Evolutionary conservation across 2,797 vertebrate species (phyloP), one percentile per base, ranked within the genome.

Genomic region (Cynodonichthys magdalenae): DNA sequence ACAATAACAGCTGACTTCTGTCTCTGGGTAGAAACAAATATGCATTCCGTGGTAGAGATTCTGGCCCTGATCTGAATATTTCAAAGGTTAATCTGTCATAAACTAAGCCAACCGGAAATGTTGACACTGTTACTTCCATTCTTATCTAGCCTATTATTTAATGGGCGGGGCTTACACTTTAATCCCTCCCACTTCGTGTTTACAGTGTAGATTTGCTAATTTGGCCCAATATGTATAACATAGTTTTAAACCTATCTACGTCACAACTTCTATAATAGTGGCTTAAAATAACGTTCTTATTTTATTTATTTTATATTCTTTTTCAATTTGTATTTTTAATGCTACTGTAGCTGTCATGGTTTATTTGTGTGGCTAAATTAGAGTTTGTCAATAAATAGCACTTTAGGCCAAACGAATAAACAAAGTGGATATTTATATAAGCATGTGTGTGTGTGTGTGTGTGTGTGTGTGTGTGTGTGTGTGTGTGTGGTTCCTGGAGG

Each of bases 401-500:
- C 3, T 24, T 24, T 24, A 24, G 24, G 24, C 24, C 24, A 24
- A 24, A 24, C 24, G 3, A 24, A 24, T 24, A 24, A 24, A 24
- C 24, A 24, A 24, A 24, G 24, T 24, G 24, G 24, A 24, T 2
- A 24, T 24, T 24, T 24, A 24, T 24, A 3, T 24, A 24, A 39
- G 11, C 36, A 3, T 24, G 24, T 24, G 24, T 45, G 42, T 15
- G 20, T 5, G 42, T 44, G 5, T 17, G 41, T 49, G 63, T 24
- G 24, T 24, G 24, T 45, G 42, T 15, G 20, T 5, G 42, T 44
- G 5, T 17, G 24, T 24, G 24, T 24, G 24, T 45, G 42, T 15
- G 20, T 5, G 42, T 44, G 5, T 17, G 41, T 49, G 63, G 58
- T 56, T 53, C 64, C 81, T 80, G 74, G 80, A 78, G 66, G 77